phyloP scores from a whole-genome alignment of 2,888 invertebrate species.

The Thymelicus sylvestris region DNA sequence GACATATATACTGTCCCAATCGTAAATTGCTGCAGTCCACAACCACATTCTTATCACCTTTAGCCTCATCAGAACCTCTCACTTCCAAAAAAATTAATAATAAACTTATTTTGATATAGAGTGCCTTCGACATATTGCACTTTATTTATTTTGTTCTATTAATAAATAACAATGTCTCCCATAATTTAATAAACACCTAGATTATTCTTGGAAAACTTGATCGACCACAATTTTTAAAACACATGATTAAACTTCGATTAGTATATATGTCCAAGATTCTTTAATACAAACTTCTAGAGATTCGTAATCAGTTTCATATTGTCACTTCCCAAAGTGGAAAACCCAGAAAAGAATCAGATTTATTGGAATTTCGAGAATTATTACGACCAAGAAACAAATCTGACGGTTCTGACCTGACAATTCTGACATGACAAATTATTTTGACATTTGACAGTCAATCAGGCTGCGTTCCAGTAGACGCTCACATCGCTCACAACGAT shows the following conservation, averaged over 20 bases:
- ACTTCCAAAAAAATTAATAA: conserved; percentile 36
- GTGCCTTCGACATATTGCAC: conserved; percentile 38
- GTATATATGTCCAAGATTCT: neutral
- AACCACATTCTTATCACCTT: conserved; percentile 56
- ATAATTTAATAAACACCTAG: too few relatives aligned
- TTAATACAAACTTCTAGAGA: neutral
- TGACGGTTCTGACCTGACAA: too few relatives aligned
- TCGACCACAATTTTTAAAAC: neutral
- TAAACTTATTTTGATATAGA: conserved; percentile 31
- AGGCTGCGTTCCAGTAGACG: too few relatives aligned
- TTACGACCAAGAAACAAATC: too few relatives aligned
- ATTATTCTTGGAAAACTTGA: neutral
- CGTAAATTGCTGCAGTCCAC: conserved; percentile 89
- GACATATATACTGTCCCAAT: conserved; percentile 93
- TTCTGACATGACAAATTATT: too few relatives aligned
- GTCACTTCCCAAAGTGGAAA: too few relatives aligned
- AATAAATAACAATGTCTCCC: neutral
- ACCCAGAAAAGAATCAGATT: too few relatives aligned
- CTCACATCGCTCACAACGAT: too few relatives aligned
- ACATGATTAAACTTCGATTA: neutral
- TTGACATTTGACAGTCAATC: too few relatives aligned
- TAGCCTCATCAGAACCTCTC: conserved; percentile 64
- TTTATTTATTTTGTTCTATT: neutral
- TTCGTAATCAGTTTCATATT: too few relatives aligned
- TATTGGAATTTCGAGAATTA: too few relatives aligned